phyloP scores from a whole-genome alignment of 2,888 invertebrate genomes.

The Acanthopleura granulata region DNA sequence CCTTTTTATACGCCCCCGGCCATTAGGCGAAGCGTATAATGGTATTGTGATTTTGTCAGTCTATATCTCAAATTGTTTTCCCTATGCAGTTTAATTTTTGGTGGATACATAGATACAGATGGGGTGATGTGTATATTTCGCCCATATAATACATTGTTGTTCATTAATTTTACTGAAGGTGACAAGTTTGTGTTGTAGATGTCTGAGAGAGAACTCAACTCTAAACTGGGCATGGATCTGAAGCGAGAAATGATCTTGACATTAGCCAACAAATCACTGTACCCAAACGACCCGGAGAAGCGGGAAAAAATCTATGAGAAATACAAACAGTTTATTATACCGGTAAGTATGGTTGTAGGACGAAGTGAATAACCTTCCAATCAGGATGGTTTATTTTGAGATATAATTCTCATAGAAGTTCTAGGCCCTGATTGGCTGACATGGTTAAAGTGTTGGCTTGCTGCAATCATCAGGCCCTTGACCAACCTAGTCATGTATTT shows the following conservation, averaged over 20 bases:
- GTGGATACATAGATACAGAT: too few relatives aligned
- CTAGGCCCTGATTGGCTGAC: too few relatives aligned
- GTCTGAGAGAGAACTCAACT: slow-evolving; percentile 90
- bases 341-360: slow-evolving; percentile 75
- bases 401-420: too few relatives aligned
- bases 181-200: slow-evolving; percentile 75
- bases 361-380: not conserved
- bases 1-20: too few relatives aligned
- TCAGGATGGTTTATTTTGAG: not conserved
- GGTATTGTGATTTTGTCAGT: too few relatives aligned
- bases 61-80: too few relatives aligned
- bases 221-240: slow-evolving; percentile 85
- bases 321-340: slow-evolving; percentile 85
- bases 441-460: too few relatives aligned
- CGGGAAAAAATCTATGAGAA: slow-evolving; percentile 81
- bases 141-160: not conserved
- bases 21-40: too few relatives aligned
- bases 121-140: too few relatives aligned
- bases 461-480: too few relatives aligned
- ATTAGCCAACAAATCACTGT: slow-evolving; percentile 72
- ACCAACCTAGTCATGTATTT: too few relatives aligned
- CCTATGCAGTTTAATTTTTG: too few relatives aligned
- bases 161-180: not conserved
- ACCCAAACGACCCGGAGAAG: slow-evolving; percentile 78
- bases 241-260: slow-evolving; percentile 87